Evolutionary conservation across 2,797 vertebrate species (phyloP).

Genomic region (Leptatherina wallacei): DNA sequence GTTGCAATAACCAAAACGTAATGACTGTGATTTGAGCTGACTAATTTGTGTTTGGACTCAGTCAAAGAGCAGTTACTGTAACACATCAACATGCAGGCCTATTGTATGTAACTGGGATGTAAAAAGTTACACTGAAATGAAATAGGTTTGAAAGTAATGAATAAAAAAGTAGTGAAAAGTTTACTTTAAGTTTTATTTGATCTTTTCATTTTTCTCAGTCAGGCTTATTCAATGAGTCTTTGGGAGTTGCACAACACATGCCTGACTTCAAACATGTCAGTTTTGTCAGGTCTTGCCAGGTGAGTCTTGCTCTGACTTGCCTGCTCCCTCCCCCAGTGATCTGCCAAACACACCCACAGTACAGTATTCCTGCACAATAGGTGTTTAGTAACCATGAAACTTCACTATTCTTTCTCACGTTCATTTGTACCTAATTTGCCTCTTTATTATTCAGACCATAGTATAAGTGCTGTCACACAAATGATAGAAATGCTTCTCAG

Average conservation of each 20-base stretch:
- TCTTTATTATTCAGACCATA: neutral
- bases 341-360: slow-evolving; percentile 23
- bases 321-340: neutral
- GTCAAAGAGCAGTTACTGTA: neutral
- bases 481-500: neutral
- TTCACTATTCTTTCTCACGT: neutral
- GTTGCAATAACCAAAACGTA: neutral
- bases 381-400: neutral
- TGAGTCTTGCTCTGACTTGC: slow-evolving; percentile 45
- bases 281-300: slow-evolving; percentile 8
- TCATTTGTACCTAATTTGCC: neutral
- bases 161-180: neutral
- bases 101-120: neutral
- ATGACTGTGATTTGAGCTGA: slow-evolving; percentile 11
- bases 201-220: neutral
- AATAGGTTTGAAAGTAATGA: neutral
- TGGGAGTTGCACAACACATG: neutral
- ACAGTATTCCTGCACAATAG: neutral
- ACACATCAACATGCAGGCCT: neutral
- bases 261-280: neutral
- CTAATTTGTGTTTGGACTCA: slow-evolving; percentile 22
- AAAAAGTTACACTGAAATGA: neutral
- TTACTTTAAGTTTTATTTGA: neutral
- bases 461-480: neutral
- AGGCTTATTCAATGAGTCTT: neutral